Evolutionary conservation across 2,797 vertebrate species (phyloP).

Genomic region (Hyperoplus immaculatus): DNA sequence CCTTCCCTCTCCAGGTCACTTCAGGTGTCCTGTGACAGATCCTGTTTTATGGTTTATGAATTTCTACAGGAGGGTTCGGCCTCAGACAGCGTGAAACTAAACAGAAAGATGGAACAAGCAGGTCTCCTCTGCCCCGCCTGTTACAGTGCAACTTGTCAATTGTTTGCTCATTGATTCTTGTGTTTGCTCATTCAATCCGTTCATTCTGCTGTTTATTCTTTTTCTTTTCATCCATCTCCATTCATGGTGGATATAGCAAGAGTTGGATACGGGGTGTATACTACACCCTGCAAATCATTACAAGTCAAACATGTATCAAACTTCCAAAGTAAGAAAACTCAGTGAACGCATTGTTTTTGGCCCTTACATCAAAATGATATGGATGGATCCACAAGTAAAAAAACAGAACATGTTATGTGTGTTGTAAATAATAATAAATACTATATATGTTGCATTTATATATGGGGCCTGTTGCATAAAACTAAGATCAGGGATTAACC

Average conservation of each 20-base stretch:
- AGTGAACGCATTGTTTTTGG: no score
- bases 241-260: background rate
- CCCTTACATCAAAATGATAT: no score
- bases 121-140: background rate
- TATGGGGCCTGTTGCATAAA: no score
- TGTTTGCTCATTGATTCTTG: background rate
- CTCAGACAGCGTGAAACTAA: slow-evolving; percentile 14
- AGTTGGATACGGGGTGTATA: background rate
- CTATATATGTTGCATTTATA: no score
- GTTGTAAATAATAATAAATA: no score
- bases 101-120: background rate
- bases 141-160: slow-evolving; percentile 10
- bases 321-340: no score
- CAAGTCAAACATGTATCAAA: no score
- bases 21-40: slow-evolving; percentile 61
- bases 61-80: slow-evolving; percentile 26
- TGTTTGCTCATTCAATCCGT: slow-evolving; percentile 4
- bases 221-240: background rate
- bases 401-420: no score
- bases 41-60: slow-evolving; percentile 45
- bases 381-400: no score
- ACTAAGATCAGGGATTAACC: no score
- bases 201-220: background rate
- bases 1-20: slow-evolving; percentile 19
- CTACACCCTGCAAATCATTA: background rate